These are phyloP conservation scores for Eremophila alpestris DNA, from an alignment of 2,797 vertebrate genomes.

Conservation along the genomic window DNA sequence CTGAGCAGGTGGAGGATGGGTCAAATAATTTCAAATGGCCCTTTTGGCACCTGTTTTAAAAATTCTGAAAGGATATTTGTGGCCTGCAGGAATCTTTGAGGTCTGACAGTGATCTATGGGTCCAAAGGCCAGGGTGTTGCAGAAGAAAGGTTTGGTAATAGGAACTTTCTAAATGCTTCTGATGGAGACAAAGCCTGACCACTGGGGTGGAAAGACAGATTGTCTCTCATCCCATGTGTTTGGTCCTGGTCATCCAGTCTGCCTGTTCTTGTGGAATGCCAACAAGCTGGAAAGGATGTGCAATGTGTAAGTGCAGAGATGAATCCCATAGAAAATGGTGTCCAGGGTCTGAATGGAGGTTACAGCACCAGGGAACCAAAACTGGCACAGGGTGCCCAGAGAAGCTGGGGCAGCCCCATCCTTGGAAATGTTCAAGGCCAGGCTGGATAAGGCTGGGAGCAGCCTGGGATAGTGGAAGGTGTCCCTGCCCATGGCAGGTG, in stretches of 20 bases:
- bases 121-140: not conserved
- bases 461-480: not conserved
- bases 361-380: not conserved
- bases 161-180: not conserved
- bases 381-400: not conserved
- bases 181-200: not conserved
- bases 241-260: not conserved
- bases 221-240: not conserved
- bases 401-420: not conserved
- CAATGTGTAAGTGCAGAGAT: not conserved
- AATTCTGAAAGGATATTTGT: not conserved
- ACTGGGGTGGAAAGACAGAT: not conserved
- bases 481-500: not conserved
- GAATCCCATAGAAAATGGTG: not conserved
- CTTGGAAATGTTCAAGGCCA: not conserved
- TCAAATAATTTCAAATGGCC: not conserved
- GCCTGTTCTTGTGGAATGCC: not conserved
- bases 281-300: not conserved
- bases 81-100: not conserved
- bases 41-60: not conserved
- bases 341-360: not conserved
- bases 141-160: not conserved
- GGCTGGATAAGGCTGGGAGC: not conserved
- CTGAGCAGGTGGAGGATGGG: accelerated
- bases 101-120: not conserved